Evolutionary conservation across 2,888 invertebrate genomes (phyloP).

Genomic region (Abscondita cerata): DNA sequence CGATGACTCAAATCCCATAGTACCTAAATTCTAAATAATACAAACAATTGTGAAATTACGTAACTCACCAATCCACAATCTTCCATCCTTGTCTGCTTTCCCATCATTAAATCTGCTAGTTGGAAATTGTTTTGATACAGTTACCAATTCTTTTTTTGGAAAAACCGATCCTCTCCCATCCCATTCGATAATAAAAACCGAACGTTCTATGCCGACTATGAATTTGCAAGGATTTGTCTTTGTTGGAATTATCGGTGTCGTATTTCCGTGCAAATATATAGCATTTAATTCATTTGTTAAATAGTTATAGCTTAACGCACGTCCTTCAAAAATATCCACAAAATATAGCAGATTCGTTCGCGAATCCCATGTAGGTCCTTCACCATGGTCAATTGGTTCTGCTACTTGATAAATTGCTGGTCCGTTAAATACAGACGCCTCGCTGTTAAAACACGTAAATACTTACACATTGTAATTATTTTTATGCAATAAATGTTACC

Average conservation of each 20-base stretch:
- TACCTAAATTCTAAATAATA: constrained; percentile 59
- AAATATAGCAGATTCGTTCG: constrained; percentile 57
- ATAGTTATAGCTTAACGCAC: constrained; percentile 56
- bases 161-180: constrained; percentile 50
- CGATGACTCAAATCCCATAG: constrained; percentile 67
- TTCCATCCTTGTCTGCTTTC: constrained; percentile 64
- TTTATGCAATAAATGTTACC: too few relatives aligned
- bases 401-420: constrained; percentile 34
- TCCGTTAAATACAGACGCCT: neutral
- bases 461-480: too few relatives aligned
- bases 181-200: constrained; percentile 61
- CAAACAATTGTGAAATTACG: too few relatives aligned
- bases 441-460: too few relatives aligned
- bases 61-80: constrained; percentile 64
- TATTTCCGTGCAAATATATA: constrained; percentile 46
- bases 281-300: constrained; percentile 43
- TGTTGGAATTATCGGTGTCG: constrained; percentile 58
- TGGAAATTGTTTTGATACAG: constrained; percentile 59
- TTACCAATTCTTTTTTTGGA: constrained; percentile 42
- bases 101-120: constrained; percentile 66
- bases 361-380: constrained; percentile 63
- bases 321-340: constrained; percentile 59
- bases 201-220: constrained; percentile 55
- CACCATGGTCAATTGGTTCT: constrained; percentile 53
- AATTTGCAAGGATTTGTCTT: constrained; percentile 54